Evolutionary conservation across 2,797 vertebrate species (phyloP).

Genomic region (Danio kyathit): DNA sequence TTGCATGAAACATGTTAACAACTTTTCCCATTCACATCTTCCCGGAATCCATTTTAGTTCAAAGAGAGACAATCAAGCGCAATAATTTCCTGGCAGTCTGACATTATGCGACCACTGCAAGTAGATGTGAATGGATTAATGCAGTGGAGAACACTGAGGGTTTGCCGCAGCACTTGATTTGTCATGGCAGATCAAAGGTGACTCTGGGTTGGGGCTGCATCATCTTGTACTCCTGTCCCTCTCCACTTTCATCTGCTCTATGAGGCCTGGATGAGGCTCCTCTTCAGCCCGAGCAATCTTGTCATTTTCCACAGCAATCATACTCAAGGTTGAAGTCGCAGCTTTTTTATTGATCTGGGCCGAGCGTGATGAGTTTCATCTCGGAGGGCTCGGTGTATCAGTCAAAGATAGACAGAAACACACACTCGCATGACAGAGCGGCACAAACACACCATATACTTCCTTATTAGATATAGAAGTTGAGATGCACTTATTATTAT

Average conservation of each 20-base stretch:
- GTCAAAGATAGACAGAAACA: slow-evolving; percentile 31
- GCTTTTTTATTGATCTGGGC: slow-evolving; percentile 65
- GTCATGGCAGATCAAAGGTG: slow-evolving; percentile 68
- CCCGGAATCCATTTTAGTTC: slow-evolving; percentile 3
- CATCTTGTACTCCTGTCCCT: slow-evolving; percentile 37
- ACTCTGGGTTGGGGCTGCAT: slow-evolving; percentile 53
- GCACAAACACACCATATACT: slow-evolving; percentile 5
- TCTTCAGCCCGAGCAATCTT: slow-evolving; percentile 64
- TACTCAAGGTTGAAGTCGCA: slow-evolving; percentile 65
- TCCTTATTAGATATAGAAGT: slow-evolving; percentile 6
- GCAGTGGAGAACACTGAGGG: slow-evolving; percentile 37
- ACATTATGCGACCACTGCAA: slow-evolving; percentile 19
- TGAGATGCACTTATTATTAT: slow-evolving; percentile 5
- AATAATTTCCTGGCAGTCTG: slow-evolving; percentile 12
- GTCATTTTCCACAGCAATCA: slow-evolving; percentile 61
- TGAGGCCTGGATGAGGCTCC: slow-evolving; percentile 52
- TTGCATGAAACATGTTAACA: slow-evolving; percentile 7
- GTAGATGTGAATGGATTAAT: slow-evolving; percentile 50
- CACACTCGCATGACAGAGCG: neutral
- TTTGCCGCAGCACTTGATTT: slow-evolving; percentile 40
- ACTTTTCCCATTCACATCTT: slow-evolving; percentile 6
- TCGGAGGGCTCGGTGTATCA: slow-evolving; percentile 36
- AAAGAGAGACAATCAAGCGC: neutral
- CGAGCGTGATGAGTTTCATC: slow-evolving; percentile 51
- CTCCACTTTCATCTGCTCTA: slow-evolving; percentile 63